These are phyloP conservation scores for Rafetus swinhoei DNA, from an alignment of 2,113 vertebrate species.

Conservation along the genomic window DNA sequence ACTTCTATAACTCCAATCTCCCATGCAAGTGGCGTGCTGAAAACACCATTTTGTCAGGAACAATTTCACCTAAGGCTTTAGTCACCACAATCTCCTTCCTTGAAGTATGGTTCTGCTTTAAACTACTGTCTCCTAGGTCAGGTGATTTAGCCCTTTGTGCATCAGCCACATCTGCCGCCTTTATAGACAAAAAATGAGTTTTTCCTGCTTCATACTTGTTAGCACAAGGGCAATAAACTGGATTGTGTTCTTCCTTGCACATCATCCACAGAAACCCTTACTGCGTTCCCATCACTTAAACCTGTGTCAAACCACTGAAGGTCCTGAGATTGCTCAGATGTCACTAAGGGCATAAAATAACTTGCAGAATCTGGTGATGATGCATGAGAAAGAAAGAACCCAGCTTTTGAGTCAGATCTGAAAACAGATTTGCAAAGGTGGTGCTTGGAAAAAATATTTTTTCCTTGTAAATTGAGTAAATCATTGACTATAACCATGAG, in stretches of 20 bases:
- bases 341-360: neutral
- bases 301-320: neutral
- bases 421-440: neutral
- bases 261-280: neutral
- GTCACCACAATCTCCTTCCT: neutral
- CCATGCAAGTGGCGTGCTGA: neutral
- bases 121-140: slow-evolving; percentile 14
- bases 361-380: neutral
- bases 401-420: neutral
- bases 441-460: rapidly evolving
- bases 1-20: neutral
- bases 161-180: slow-evolving; percentile 45
- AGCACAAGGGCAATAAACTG: slow-evolving; percentile 47
- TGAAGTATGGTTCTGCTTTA: neutral
- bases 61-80: neutral
- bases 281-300: neutral
- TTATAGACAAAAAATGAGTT: slow-evolving; percentile 53
- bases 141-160: slow-evolving; percentile 40
- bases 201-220: slow-evolving; percentile 59
- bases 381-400: neutral
- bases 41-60: rapidly evolving
- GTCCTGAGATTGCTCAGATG: neutral
- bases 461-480: rapidly evolving
- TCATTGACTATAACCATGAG: neutral
- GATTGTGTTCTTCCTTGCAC: slow-evolving; percentile 20